Base-by-base conservation (phyloP, 1,140 invertebrate species). In the Pemphigus obesinymphae region DNA sequence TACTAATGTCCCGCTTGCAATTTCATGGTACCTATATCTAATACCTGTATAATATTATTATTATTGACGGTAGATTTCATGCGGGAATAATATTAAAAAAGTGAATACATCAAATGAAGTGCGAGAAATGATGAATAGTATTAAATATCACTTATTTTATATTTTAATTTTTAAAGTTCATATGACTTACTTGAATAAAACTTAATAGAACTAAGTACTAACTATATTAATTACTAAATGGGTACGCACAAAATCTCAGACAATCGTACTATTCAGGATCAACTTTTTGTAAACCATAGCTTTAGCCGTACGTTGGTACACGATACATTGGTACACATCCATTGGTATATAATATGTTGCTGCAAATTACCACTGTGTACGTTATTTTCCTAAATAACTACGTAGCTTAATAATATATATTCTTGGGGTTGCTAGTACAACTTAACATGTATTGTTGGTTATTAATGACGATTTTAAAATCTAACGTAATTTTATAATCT, bases 1-100 rank as follows among this genome's bases (percentile, higher is more conserved):
- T 31, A 23, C 11, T 78, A 80, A 80, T 61, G 76, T 61, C 63
- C 76, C 55, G 76, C 55, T 80, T 29, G 5, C 37, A 80, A 80
- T 80, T 80, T 61, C 76, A 61, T 40, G 76, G 76, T 45, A 40
- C n/a, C 15, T 70, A 78, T 7, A 58, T n/a, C n/a, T n/a, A n/a
- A n/a, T n/a, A n/a, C n/a, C n/a, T n/a, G n/a, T n/a, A n/a, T n/a
- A n/a, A n/a, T n/a, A n/a, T n/a, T n/a, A n/a, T n/a, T 58, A 78
- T 15, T 78, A 80, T 80, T 50, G 76, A 40, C 76, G 13, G 31
- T 20, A 29, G 10, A 58, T 29, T 23, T 34, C 53, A 3, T 61
- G 37, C 23, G 13, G 2, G 0, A 26, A 72, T 29, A 48, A 45
- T 50, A 26, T 31, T 17, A 45, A 6, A 26, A 70, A 70, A 58